Evolutionary conservation across 2,888 invertebrate genomes (phyloP).

Genomic region (Acanthacorydalis orientalis): DNA sequence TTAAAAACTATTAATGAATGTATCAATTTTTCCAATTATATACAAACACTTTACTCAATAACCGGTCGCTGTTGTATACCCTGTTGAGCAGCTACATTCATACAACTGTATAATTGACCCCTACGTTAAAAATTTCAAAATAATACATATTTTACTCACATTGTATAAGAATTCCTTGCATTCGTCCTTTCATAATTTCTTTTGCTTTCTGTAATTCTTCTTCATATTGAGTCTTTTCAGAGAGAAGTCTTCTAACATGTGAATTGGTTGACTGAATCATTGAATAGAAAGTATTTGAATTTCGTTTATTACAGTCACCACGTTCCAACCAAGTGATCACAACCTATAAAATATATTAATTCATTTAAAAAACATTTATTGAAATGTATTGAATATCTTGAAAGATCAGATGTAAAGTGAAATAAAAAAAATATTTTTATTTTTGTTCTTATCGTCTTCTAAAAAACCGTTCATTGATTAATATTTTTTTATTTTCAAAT

Average conservation of each 20-base stretch:
- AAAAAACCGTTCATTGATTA: background rate
- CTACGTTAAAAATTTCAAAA: too few species aligned
- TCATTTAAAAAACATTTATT: background rate
- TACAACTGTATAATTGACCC: too few species aligned
- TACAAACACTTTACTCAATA: too few species aligned
- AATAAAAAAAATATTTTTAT: background rate
- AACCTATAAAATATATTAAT: constrained; percentile 31
- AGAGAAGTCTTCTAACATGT: constrained; percentile 70
- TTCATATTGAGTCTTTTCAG: constrained; percentile 72
- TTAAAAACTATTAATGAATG: too few species aligned
- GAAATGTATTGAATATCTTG: too few species aligned
- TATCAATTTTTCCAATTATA: too few species aligned
- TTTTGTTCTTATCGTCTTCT: background rate
- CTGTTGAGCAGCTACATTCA: too few species aligned
- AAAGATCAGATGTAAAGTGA: background rate
- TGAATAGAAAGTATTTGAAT: constrained; percentile 81
- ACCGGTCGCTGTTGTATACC: too few species aligned
- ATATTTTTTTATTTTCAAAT: background rate
- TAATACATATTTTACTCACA: constrained; percentile 50
- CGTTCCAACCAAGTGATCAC: constrained; percentile 85
- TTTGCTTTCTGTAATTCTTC: constrained; percentile 76
- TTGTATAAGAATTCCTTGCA: constrained; percentile 75
- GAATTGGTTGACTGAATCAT: constrained; percentile 93
- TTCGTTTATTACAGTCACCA: constrained; percentile 84
- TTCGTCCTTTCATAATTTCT: constrained; percentile 66